Percentiles rank a stretch among this genome's conserved stretches.
phyloP scores from a whole-genome alignment of 2,797 vertebrate genomes.

The Trachops cirrhosus region DNA sequence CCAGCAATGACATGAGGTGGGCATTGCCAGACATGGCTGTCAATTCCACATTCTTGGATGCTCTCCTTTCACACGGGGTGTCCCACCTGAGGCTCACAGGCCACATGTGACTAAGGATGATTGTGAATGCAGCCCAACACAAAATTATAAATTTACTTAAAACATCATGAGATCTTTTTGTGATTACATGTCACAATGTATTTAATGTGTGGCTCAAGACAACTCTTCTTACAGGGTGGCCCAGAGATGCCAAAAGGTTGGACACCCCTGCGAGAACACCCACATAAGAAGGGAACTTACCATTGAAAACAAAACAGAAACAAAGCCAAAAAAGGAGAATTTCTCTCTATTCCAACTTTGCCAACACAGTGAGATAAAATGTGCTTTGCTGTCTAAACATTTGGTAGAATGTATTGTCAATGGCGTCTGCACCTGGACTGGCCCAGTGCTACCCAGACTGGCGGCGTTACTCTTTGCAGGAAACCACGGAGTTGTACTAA shows the following conservation, averaged over 20 bases:
- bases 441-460: neutral
- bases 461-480: neutral
- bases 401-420: neutral
- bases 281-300: neutral
- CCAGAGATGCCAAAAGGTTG: no score
- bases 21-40: neutral
- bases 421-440: neutral
- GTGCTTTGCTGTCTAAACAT: neutral
- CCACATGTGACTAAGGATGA: no score
- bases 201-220: no score
- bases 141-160: no score
- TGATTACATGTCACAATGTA: no score
- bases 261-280: neutral
- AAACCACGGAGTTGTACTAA: neutral
- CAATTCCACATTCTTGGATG: neutral
- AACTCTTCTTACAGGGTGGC: no score
- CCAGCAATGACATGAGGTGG: neutral
- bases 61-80: neutral
- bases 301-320: neutral
- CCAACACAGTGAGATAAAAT: neutral
- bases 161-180: no score
- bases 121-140: no score
- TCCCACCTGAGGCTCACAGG: no score
- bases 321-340: neutral
- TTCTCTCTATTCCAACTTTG: neutral